Evolutionary conservation across 2,888 invertebrate genomes (phyloP).

Genomic region (Chymomyza procnemis): DNA sequence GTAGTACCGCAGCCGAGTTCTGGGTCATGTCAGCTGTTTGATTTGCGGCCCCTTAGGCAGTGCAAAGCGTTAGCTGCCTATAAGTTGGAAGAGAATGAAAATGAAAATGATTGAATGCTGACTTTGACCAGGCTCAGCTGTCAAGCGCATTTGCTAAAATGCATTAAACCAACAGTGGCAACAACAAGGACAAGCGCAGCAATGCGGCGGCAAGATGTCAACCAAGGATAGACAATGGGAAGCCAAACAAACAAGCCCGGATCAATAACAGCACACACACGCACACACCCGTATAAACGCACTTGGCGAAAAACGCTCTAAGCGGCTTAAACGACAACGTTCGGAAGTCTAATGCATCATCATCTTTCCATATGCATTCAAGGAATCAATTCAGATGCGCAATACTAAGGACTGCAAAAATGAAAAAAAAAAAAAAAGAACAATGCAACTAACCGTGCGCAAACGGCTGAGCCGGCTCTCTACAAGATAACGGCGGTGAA

Average conservation of each 20-base stretch:
- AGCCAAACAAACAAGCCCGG: not conserved
- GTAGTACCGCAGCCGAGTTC: too few species aligned
- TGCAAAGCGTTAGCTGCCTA: not conserved
- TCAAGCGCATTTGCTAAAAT: slow-evolving; percentile 61
- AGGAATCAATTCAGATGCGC: slow-evolving; percentile 27
- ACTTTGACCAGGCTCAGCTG: slow-evolving; percentile 42
- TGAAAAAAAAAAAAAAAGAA: slow-evolving; percentile 46
- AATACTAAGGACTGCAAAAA: not conserved
- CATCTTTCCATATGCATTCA: slow-evolving; percentile 43
- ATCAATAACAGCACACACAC: slow-evolving; percentile 1
- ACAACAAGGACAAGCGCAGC: slow-evolving; percentile 15
- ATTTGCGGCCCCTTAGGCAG: slow-evolving; percentile 18
- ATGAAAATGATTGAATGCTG: slow-evolving; percentile 8
- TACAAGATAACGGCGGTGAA: slow-evolving; percentile 72
- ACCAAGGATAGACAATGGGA: not conserved
- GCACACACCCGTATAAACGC: too few species aligned
- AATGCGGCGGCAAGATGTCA: not conserved
- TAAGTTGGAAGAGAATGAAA: not conserved
- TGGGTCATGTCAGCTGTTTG: slow-evolving; percentile 47
- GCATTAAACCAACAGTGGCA: slow-evolving; percentile 34
- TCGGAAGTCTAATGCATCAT: slow-evolving; percentile 68
- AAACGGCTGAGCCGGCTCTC: slow-evolving; percentile 70
- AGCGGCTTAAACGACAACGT: slow-evolving; percentile 31
- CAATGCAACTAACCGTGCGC: slow-evolving; percentile 76
- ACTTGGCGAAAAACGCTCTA: slow-evolving; percentile 6